Conservation (phyloP, 2,888 invertebrate genomes). For the Arenicola marina region DNA sequence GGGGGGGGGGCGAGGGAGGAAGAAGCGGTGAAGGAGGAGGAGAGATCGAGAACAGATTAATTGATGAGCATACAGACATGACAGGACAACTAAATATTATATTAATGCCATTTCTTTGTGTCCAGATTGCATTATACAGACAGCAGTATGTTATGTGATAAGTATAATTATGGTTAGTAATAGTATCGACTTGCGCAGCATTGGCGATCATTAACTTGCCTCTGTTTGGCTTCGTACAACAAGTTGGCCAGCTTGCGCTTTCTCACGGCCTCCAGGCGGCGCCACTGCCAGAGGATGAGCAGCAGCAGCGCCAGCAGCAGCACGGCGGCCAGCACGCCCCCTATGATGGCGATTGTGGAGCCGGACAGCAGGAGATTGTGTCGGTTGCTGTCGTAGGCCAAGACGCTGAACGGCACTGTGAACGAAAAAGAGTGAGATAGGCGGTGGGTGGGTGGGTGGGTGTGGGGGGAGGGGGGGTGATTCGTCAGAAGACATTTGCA, state of each 20-base stretch:
- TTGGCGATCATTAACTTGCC: neutral
- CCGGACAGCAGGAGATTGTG: neutral
- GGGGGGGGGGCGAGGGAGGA: neutral
- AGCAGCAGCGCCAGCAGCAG: neutral
- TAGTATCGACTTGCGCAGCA: too few relatives aligned
- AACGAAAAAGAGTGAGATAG: neutral
- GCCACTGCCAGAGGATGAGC: constrained; percentile 1
- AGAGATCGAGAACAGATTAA: too few relatives aligned
- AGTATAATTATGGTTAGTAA: too few relatives aligned
- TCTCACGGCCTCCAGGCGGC: neutral
- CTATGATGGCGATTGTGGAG: neutral
- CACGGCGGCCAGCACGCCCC: neutral
- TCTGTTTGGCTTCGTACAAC: neutral
- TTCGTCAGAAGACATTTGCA: too few relatives aligned
- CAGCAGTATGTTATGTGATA: too few relatives aligned
- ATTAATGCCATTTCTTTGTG: too few relatives aligned
- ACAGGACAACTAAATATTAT: too few relatives aligned
- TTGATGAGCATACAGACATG: too few relatives aligned
- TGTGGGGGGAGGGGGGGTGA: too few relatives aligned
- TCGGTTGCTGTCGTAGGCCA: neutral
- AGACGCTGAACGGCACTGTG: neutral
- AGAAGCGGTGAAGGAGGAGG: neutral
- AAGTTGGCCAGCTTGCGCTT: neutral
- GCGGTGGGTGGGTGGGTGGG: neutral
- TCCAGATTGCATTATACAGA: too few relatives aligned